Percentiles rank a stretch among this genome's conserved stretches.
These are phyloP conservation scores for Smittia aterrima DNA, from an alignment of 2,888 invertebrate genomes.

Conservation along the genomic window DNA sequence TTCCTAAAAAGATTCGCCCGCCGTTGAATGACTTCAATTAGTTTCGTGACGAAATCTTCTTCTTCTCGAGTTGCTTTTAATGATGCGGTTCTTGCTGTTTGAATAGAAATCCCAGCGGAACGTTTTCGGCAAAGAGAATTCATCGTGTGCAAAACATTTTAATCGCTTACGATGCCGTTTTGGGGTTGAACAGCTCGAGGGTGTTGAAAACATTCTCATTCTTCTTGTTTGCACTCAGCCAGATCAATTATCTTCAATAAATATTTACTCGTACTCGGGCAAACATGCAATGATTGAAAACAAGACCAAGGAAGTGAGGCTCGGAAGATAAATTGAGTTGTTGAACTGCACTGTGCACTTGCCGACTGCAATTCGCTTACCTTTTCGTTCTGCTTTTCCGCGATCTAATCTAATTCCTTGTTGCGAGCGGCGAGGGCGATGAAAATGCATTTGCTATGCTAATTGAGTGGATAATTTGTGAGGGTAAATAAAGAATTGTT, in stretches of 20 bases:
- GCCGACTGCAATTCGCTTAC: not conserved
- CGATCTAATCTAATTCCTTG: not conserved
- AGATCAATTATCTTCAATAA: constrained; percentile 37
- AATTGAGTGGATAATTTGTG: constrained; percentile 29
- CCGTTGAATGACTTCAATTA: not conserved
- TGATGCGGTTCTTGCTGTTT: constrained; percentile 3
- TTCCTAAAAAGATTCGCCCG: not conserved
- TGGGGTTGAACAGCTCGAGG: constrained; percentile 29
- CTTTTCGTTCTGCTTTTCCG: constrained; percentile 22
- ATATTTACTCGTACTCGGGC: constrained; percentile 21
- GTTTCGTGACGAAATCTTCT: not conserved
- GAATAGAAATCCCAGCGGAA: not conserved
- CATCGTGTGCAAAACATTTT: not conserved
- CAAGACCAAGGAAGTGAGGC: not conserved
- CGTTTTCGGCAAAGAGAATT: not conserved
- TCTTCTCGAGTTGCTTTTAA: not conserved
- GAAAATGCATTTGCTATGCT: constrained; percentile 12
- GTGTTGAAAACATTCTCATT: constrained; percentile 16
- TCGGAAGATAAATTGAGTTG: not conserved
- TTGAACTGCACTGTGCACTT: not conserved
- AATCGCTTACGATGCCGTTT: constrained; percentile 36
- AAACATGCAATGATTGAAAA: not conserved
- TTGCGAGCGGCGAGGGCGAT: not conserved
- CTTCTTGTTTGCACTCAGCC: constrained; percentile 4
- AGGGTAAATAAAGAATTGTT: constrained; percentile 24